Conservation (phyloP, 1,140 invertebrate species). For the Diuraphis noxia region DNA sequence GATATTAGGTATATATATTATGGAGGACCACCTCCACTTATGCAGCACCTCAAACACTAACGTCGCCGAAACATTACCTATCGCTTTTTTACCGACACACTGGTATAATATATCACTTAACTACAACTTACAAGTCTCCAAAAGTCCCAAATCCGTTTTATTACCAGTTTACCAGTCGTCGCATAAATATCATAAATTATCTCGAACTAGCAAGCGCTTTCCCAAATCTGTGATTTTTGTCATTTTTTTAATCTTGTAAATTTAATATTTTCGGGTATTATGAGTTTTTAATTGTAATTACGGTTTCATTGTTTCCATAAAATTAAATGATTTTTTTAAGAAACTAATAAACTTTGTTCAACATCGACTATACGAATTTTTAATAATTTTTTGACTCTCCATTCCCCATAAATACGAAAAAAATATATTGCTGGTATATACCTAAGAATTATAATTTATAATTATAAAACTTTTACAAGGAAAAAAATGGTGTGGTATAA, state of each 20-base stretch:
- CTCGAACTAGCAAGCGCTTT: not conserved
- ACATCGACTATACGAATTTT: not conserved
- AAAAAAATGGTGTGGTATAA: too few relatives aligned
- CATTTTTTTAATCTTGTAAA: not conserved
- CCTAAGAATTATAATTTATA: not conserved
- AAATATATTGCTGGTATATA: not conserved
- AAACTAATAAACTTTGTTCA: too few relatives aligned
- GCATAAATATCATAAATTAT: not conserved
- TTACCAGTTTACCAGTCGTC: not conserved
- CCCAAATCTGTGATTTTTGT: not conserved
- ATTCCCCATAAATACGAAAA: not conserved
- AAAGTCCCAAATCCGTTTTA: not conserved
- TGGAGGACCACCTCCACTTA: not conserved
- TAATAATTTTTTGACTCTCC: not conserved
- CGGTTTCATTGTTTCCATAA: not conserved
- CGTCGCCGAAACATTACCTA: not conserved
- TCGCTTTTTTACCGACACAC: not conserved
- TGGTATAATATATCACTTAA: not conserved
- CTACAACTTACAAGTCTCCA: not conserved
- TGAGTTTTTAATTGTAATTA: not conserved
- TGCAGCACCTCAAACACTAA: not conserved
- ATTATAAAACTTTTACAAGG: not conserved
- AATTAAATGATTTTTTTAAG: too few relatives aligned
- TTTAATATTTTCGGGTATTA: not conserved
- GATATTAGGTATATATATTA: not conserved